These are phyloP conservation scores for Halcyon malimbica DNA, from an alignment of 2,113 vertebrate genomes.

Conservation along the genomic window DNA sequence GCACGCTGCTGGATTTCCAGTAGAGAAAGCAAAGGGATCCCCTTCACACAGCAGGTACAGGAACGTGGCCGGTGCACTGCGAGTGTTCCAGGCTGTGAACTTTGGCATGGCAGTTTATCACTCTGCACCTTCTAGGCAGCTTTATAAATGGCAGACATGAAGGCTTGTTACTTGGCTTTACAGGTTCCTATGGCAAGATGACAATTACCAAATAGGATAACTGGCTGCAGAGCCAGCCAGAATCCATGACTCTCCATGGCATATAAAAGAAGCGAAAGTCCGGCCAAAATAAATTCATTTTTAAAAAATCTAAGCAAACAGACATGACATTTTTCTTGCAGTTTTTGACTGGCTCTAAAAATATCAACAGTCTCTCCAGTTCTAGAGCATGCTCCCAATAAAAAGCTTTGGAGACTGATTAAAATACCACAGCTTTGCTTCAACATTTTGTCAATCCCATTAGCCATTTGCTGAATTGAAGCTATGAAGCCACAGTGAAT, in stretches of 20 bases:
- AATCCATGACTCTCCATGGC: conserved; percentile 23
- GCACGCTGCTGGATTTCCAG: not conserved
- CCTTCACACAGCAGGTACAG: not conserved
- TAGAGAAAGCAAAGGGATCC: not conserved
- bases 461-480: conserved; percentile 63
- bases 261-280: conserved; percentile 35
- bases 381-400: conserved; percentile 16
- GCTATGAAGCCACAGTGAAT: not conserved
- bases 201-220: conserved; percentile 47
- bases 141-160: not conserved
- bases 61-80: not conserved
- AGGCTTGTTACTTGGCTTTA: conserved; percentile 1
- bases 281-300: conserved; percentile 62
- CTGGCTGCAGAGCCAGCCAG: conserved; percentile 16
- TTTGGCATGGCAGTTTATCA: not conserved
- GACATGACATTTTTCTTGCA: conserved; percentile 61
- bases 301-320: conserved; percentile 48
- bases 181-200: conserved; percentile 21
- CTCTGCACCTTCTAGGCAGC: not conserved
- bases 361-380: conserved; percentile 52
- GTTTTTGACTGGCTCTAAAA: conserved; percentile 65
- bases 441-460: conserved; percentile 42
- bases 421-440: conserved; percentile 49
- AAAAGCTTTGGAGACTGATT: conserved; percentile 60
- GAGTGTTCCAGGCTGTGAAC: not conserved